Evolutionary conservation across 2,113 vertebrate genomes (phyloP), one percentile per base, ranked within the genome.

Genomic region (Sporophila hypoxantha): DNA sequence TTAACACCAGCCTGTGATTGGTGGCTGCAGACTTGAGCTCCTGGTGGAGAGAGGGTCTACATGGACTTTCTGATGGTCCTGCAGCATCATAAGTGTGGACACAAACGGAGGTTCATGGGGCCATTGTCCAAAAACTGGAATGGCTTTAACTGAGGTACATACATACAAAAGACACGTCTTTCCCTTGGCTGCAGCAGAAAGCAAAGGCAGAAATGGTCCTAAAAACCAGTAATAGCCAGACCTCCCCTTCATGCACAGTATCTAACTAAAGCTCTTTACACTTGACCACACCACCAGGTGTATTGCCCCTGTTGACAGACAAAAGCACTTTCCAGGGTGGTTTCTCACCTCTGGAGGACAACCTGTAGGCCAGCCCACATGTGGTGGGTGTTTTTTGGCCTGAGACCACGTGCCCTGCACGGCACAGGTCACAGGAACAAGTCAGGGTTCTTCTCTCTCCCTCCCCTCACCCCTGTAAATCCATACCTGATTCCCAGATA

Each of bases 291-390:
- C 14, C 27, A 34, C 16, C 9, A n/a, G 18, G 10, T 37, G 9
- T 56, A 8, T 47, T 49, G 29, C 8, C 20, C 23, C 12, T 52
- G 17, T 0, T n/a, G 50, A 49, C 12, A 44, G 66, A 36, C 5
- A 77, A 29, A 68, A 91, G 6, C 4, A 7, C 57, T 81, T 61
- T 39, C 7, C 17, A 68, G 21, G 30, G 5, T 75, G 17, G 14
- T 29, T 82, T 64, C 49, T 52, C 25, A 23, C 14, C 50, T 67
- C 18, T n/a, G 62, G 34, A 47, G 21, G 32, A 53, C 16, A 73
- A 15, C 21, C 41, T 36, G 14, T 13, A 12, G 3, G 2, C 12
- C 25, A 62, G 76, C 47, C 42, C 2, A 0, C 0, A 0, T 34
- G 29, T 23, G 5, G 39, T 0, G 1, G 8, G 25, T 29, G 21